These are phyloP conservation scores for Cuniculus paca DNA, from an alignment of 2,797 vertebrate genomes.

Conservation along the genomic window DNA sequence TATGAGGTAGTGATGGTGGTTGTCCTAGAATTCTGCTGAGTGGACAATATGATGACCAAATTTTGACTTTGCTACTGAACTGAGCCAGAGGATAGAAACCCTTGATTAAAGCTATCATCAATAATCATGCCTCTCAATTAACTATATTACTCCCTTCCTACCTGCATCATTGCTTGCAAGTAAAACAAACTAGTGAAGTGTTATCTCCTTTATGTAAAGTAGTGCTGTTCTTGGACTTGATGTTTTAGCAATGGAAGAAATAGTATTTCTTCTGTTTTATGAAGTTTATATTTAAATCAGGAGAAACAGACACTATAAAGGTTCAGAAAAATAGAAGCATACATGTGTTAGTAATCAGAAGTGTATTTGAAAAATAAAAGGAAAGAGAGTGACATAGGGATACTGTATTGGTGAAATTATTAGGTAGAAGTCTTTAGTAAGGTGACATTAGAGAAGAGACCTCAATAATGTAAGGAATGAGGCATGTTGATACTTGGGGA, in stretches of 20 bases:
- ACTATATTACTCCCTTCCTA: neutral
- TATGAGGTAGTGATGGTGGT: neutral
- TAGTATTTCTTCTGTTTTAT: neutral
- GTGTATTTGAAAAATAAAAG: neutral
- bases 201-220: neutral
- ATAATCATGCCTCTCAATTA: neutral
- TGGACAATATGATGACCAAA: neutral
- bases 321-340: neutral
- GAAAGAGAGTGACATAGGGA: neutral
- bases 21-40: neutral
- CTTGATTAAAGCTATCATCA: conserved; percentile 9
- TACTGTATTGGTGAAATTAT: neutral
- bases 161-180: neutral
- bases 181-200: neutral
- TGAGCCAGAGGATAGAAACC: neutral
- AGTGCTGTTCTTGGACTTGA: neutral
- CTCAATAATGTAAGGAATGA: neutral
- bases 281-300: neutral
- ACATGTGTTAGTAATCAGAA: neutral
- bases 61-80: neutral
- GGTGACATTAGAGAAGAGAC: neutral
- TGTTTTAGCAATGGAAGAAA: neutral
- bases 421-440: neutral
- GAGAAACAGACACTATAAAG: neutral
- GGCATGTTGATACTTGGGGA: neutral